Evolutionary conservation across 2,113 vertebrate species (phyloP).

Genomic region (Notarius lentiginosus): DNA sequence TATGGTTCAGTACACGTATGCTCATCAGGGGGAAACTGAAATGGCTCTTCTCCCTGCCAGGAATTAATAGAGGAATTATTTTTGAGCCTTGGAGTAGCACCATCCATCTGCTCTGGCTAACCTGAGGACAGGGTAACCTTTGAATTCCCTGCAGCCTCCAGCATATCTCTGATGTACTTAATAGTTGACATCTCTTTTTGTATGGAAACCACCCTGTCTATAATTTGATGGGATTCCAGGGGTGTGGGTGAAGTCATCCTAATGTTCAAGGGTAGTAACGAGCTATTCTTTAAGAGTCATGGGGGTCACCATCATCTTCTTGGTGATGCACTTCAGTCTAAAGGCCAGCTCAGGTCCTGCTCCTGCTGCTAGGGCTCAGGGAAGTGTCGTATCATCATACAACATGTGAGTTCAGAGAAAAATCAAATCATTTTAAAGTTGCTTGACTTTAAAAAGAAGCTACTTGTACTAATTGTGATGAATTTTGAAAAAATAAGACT

Average conservation of each 20-base stretch:
- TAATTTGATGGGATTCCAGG: not conserved
- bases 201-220: not conserved
- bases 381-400: not conserved
- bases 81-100: not conserved
- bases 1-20: not conserved
- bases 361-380: not conserved
- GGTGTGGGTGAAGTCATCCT: not conserved
- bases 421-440: not conserved
- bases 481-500: not conserved
- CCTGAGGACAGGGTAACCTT: not conserved
- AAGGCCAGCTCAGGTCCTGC: not conserved
- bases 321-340: not conserved
- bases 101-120: not conserved
- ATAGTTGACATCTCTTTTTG: not conserved
- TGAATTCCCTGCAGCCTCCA: not conserved
- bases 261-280: not conserved
- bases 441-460: not conserved
- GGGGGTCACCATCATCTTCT: not conserved
- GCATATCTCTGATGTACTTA: not conserved
- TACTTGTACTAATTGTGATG: not conserved
- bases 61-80: conserved; percentile 17
- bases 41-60: not conserved
- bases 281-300: not conserved
- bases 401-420: not conserved
- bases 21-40: not conserved